Conservation (phyloP, 1,140 invertebrate genomes). For the Apis mellifera region Amel_HAv3.1 CM009945.2:7699501-7700000, state of each 20-base stretch:
- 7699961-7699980: constrained; percentile 71
- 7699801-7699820: background rate
- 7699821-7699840: background rate
- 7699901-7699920: too few relatives aligned
- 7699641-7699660: constrained; percentile 7
- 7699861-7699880: too few relatives aligned
- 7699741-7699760: constrained; percentile 63
- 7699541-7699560: background rate
- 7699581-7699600: background rate
- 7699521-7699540: background rate
- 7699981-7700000: background rate
- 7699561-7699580: too few relatives aligned
- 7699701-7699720: constrained; percentile 34
- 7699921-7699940: constrained; percentile 10
- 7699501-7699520: too few relatives aligned
- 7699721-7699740: constrained; percentile 69
- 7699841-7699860: too few relatives aligned
- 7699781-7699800: background rate
- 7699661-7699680: constrained; percentile 48
- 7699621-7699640: background rate
- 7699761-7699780: constrained; percentile 5
- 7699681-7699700: constrained; percentile 53
- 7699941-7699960: constrained; percentile 68
- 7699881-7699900: too few relatives aligned
- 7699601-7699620: too few relatives aligned